Evolutionary conservation across 2,888 invertebrate species (phyloP).

Genomic region (Tuta absoluta): DNA sequence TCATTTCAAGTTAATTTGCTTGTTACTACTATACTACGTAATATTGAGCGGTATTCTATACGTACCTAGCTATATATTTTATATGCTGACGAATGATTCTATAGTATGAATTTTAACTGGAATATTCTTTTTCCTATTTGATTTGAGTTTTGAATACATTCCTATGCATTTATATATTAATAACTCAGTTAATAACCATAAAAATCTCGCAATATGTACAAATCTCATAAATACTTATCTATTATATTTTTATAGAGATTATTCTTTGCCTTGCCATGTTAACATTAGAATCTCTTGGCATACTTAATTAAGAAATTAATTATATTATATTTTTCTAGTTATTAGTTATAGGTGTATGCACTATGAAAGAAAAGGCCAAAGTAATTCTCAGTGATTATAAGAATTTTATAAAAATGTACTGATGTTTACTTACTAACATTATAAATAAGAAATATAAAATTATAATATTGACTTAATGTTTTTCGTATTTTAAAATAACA

Average conservation of each 20-base stretch:
- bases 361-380: constrained; percentile 50
- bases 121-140: too few species aligned
- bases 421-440: constrained; percentile 19
- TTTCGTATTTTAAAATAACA: too few species aligned
- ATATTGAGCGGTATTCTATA: too few species aligned
- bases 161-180: background rate
- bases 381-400: constrained; percentile 41
- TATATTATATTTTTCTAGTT: constrained; percentile 26
- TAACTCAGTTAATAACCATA: background rate
- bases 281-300: constrained; percentile 18
- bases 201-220: constrained; percentile 12
- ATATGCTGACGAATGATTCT: too few species aligned
- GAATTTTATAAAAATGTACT: constrained; percentile 28
- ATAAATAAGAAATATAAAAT: background rate
- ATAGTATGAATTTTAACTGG: too few species aligned
- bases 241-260: background rate
- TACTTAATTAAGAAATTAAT: constrained; percentile 11
- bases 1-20: too few species aligned
- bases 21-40: too few species aligned
- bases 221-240: background rate
- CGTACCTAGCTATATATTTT: too few species aligned
- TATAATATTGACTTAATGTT: constrained; percentile 8
- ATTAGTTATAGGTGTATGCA: constrained; percentile 38
- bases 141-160: background rate
- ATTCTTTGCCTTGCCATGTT: constrained; percentile 9